phyloP scores from a whole-genome alignment of 1,140 invertebrate genomes.

The Batillaria attramentaria region DNA sequence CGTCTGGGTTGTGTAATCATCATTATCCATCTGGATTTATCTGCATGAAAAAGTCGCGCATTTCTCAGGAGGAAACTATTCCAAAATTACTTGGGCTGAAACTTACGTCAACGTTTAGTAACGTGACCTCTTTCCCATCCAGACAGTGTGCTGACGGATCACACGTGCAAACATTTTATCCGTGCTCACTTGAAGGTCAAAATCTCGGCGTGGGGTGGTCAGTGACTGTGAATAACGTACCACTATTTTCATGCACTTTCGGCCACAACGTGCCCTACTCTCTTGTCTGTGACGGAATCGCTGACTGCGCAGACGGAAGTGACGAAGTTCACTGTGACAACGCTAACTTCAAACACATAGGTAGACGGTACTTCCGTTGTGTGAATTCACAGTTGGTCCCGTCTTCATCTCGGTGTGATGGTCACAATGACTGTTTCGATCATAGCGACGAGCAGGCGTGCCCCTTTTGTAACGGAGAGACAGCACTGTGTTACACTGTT shows the following conservation, averaged over 20 bases:
- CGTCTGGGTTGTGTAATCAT: background rate
- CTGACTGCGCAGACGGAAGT: slow-evolving; percentile 29
- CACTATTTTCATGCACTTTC: background rate
- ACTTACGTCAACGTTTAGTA: too few species aligned
- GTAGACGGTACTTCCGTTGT: background rate
- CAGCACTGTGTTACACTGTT: slow-evolving; percentile 8
- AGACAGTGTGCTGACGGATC: slow-evolving; percentile 6
- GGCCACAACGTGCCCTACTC: slow-evolving; percentile 15
- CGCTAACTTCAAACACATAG: background rate
- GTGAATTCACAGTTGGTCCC: slow-evolving; percentile 15
- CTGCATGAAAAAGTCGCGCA: background rate
- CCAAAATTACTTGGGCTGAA: background rate
- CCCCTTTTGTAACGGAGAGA: slow-evolving; percentile 10
- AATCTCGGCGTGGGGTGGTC: too few species aligned
- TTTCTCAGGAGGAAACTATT: background rate
- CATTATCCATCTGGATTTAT: background rate
- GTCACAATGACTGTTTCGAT: slow-evolving; percentile 33
- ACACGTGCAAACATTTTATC: slow-evolving; percentile 18
- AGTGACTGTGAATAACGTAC: background rate
- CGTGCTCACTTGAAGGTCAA: background rate
- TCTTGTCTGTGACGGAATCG: slow-evolving; percentile 34
- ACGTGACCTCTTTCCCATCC: slow-evolving; percentile 5
- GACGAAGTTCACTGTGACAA: slow-evolving; percentile 28
- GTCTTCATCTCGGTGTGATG: slow-evolving; percentile 16
- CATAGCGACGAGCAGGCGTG: slow-evolving; percentile 35